Evolutionary conservation across 2,797 vertebrate genomes (phyloP), one percentile per base, ranked within the genome.

Genomic region (Anguilla anguilla): DNA sequence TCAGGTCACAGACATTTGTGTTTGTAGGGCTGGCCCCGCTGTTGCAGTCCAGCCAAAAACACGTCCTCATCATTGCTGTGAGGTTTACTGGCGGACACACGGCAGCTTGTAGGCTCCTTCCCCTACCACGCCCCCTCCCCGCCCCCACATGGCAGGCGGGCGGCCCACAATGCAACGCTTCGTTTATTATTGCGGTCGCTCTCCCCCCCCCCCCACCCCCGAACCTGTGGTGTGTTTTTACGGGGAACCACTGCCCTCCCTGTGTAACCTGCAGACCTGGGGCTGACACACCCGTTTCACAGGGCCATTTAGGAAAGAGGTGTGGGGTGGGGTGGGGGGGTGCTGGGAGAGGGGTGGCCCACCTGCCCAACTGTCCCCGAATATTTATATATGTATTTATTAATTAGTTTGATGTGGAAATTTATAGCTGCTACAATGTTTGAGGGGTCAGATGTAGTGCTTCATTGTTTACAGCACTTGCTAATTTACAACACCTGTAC

Each of bases 181-280:
- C 90, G 91, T 92, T 93, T 93, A 91, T 91, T 92, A 88, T 91
- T 82, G 85, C 85, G 86, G 87, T 86, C 19, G 31, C 31, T 31
- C 31, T 31, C 31, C 31, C 31, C 31, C 31, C 31, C 0, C 35
- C 35, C 35, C 35, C 35, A 1, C 35, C 35, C 35, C 35, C 35
- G 35, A 35, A 31, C 31, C 88, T 87, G 77, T n/a, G 88, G 86
- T 88, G 89, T 91, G 90, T 92, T 90, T 90, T 88, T 72, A 85
- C 86, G 90, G 89, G 88, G 35, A 35, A 35, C 87, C 88, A 82
- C 72, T 86, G 84, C 90, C 88, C 89, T 64, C 87, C 59, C 83
- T 86, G 89, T 51, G 57, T 86, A 89, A 90, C 89, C 84, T 81
- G 57, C 57, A 87, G 82, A 19, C 53, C 88, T 83, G 61, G 35